Evolutionary conservation across 2,797 vertebrate genomes (phyloP), one percentile per base, ranked within the genome.

Genomic region (Sebastes wilsoni): DNA sequence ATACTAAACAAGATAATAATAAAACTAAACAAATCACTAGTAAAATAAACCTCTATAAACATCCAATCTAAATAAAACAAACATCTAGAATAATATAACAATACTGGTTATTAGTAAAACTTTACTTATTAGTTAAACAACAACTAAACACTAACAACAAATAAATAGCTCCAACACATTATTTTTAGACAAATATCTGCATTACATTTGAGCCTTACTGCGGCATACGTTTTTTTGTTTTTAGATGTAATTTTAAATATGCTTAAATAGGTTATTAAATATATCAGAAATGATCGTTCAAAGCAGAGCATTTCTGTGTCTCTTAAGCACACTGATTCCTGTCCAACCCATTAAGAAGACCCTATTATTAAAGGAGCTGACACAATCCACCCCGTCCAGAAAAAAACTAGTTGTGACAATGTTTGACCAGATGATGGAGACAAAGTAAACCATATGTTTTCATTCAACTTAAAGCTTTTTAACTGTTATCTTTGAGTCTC

Each of bases 381-480:
- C 10, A 49, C 27, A 13, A 8, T 25, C 3, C 5, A 20, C 23
- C 14, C n/a, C 5, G 1, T 46, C 2, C 4, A 27, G 10, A 38
- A 6, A 36, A 30, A 65, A 0, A 18, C 18, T 42, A 49, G 28
- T 4, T 82, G 30, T 80, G 46, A 73, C 25, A 66, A 8, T 6
- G 0, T 75, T 75, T 85, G 36, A 67, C 87, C 90, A 86, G 46
- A 69, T 16, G 85, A 66, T 86, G 93, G 89, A 72, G 85, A 81
- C 86, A 93, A 52, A 86, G 62, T 84, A 71, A 55, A 72, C 2
- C 6, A 6, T 16, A 34, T 52, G 28, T 5, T 60, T 66, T 5
- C 6, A 32, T 60, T 60, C 16, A 20, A 22, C 3, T 28, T 12
- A 1, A 49, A 58, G 3, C 4, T 20, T 8, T 6, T 12, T 2